Evolutionary conservation across 2,797 vertebrate genomes (phyloP).

Genomic region (Somateria mollissima): DNA sequence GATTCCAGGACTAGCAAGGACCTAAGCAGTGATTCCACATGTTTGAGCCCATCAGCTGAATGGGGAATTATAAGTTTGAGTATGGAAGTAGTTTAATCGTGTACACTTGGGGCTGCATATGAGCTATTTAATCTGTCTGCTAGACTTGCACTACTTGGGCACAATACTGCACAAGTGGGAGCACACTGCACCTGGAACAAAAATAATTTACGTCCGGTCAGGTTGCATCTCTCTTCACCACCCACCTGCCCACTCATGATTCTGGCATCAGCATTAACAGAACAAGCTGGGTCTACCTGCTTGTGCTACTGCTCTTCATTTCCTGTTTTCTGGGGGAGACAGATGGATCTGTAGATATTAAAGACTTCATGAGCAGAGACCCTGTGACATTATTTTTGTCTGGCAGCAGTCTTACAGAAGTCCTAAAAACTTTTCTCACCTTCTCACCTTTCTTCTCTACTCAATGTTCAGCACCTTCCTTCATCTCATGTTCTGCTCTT

Average conservation of each 20-base stretch:
- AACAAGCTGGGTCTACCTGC: not conserved
- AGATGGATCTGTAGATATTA: not conserved
- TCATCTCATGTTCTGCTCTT: not conserved
- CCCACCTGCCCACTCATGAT: not conserved
- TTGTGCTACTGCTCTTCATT: not conserved
- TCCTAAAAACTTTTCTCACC: not conserved
- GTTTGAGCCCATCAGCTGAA: not conserved
- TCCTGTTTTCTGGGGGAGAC: not conserved
- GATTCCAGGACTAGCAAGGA: constrained; percentile 9
- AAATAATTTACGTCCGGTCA: not conserved
- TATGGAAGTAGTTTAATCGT: not conserved
- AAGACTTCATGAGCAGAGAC: not conserved
- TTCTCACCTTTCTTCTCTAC: not conserved
- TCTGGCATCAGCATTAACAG: not conserved
- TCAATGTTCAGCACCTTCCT: not conserved
- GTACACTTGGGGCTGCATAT: not conserved
- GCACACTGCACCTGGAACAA: not conserved
- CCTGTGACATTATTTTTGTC: not conserved
- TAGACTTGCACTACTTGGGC: not conserved
- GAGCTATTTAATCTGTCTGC: not conserved
- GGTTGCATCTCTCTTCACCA: not conserved
- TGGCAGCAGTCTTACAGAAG: not conserved
- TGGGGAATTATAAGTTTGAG: not conserved
- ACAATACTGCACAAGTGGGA: not conserved
- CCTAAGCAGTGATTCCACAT: not conserved